phyloP scores from a whole-genome alignment of 2,888 invertebrate species.

The Leucophora obtusa region DNA sequence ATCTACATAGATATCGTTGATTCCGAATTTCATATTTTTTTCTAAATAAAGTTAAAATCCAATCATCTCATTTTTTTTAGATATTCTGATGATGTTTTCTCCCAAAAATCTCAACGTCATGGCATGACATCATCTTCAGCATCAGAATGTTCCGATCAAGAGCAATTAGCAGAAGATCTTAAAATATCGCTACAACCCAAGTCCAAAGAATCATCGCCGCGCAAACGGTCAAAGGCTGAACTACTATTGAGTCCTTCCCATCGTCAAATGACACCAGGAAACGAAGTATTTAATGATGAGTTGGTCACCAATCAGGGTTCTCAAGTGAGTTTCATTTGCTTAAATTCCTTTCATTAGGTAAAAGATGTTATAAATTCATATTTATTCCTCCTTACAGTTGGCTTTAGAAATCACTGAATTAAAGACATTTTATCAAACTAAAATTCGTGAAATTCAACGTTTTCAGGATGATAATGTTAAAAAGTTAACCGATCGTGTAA shows the following conservation, averaged over 20 bases:
- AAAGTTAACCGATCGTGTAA: slow-evolving; percentile 73
- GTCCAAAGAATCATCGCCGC: slow-evolving; percentile 72
- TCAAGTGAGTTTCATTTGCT: slow-evolving; percentile 57
- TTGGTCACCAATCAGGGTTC: slow-evolving; percentile 44
- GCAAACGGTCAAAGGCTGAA: slow-evolving; percentile 75
- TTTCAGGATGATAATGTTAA: slow-evolving; percentile 73
- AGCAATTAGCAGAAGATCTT: slow-evolving; percentile 74
- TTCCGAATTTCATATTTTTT: no score
- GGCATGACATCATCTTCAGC: slow-evolving; percentile 72
- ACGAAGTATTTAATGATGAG: slow-evolving; percentile 67
- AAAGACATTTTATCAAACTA: slow-evolving; percentile 75
- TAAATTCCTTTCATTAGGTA: not conserved
- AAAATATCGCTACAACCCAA: slow-evolving; percentile 39
- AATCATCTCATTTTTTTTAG: slow-evolving; percentile 69
- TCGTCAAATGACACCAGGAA: slow-evolving; percentile 77
- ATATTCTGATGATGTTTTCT: slow-evolving; percentile 84
- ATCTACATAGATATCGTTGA: no score
- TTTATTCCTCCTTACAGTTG: slow-evolving; percentile 65
- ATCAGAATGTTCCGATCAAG: slow-evolving; percentile 76
- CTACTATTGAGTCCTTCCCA: slow-evolving; percentile 77
- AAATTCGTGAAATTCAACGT: slow-evolving; percentile 75
- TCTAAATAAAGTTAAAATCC: no score
- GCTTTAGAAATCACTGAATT: slow-evolving; percentile 73
- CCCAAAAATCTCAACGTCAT: slow-evolving; percentile 83
- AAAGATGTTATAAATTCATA: not conserved